These are phyloP conservation scores for Fregetta grallaria DNA, from an alignment of 2,113 vertebrate genomes.

Conservation along the genomic window DNA sequence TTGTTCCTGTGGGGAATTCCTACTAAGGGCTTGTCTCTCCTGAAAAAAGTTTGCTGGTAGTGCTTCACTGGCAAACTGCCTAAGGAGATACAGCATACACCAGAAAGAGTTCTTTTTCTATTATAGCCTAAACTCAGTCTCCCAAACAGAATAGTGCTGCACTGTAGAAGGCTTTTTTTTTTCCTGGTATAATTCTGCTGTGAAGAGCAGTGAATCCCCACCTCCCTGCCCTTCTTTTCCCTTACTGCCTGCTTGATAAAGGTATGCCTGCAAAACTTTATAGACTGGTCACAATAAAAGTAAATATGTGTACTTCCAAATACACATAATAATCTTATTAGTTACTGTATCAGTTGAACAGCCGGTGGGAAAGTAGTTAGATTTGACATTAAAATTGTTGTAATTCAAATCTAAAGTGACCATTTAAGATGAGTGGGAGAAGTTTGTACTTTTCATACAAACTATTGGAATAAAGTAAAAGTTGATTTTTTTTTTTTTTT, in stretches of 20 bases:
- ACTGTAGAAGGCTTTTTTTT: background rate
- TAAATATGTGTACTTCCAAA: background rate
- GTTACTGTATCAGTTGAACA: background rate
- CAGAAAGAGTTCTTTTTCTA: background rate
- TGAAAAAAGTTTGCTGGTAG: conserved; percentile 18
- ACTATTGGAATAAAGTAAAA: background rate
- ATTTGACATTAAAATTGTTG: background rate
- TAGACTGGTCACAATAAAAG: background rate
- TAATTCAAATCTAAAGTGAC: background rate
- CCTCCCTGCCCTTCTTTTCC: background rate
- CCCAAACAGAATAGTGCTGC: background rate
- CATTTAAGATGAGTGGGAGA: background rate
- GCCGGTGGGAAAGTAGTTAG: background rate
- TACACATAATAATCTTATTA: background rate
- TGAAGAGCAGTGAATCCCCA: background rate
- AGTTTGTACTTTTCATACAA: background rate
- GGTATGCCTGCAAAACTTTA: background rate
- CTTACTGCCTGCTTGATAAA: background rate
- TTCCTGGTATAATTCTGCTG: background rate
- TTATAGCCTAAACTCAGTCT: background rate
- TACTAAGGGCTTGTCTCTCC: conserved; percentile 3
- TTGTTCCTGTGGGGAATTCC: conserved; percentile 32
- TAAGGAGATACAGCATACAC: background rate
- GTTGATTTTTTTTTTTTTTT: background rate
- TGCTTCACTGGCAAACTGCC: conserved; percentile 23